phyloP scores from a whole-genome alignment of 1,140 invertebrate species.

The Dendroctonus ponderosae region DNA sequence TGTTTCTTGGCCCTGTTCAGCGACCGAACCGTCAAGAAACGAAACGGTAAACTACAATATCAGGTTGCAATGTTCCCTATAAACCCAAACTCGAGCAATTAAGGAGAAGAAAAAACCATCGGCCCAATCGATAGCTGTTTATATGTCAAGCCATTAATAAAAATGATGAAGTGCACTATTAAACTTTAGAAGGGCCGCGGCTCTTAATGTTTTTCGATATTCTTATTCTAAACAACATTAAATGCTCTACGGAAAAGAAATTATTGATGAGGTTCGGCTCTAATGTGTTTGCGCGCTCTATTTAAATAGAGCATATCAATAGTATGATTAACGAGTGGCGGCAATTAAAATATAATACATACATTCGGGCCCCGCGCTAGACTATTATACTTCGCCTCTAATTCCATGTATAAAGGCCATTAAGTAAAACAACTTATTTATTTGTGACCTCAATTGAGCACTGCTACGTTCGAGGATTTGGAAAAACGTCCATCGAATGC shows the following conservation, averaged over 20 bases:
- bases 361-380: no score
- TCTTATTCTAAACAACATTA: slow-evolving; percentile 26
- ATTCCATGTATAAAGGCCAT: slow-evolving; percentile 3
- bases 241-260: slow-evolving; percentile 16
- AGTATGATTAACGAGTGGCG: slow-evolving; percentile 27
- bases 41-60: no score
- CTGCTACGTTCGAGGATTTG: no score
- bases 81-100: no score
- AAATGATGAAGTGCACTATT: slow-evolving; percentile 27
- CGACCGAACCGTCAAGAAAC: no score
- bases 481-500: no score
- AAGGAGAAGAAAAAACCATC: no score
- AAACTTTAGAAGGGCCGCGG: slow-evolving; percentile 14
- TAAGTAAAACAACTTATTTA: slow-evolving; percentile 7
- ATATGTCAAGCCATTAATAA: slow-evolving; percentile 28
- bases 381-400: background rate
- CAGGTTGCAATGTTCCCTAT: no score
- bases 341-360: slow-evolving; percentile 27
- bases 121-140: slow-evolving; percentile 10
- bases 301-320: slow-evolving; percentile 29
- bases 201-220: slow-evolving; percentile 29
- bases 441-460: background rate
- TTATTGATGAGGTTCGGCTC: slow-evolving; percentile 21
- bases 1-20: no score
- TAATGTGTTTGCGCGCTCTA: slow-evolving; percentile 27